Evolutionary conservation across 2,888 invertebrate genomes (phyloP), one percentile per base, ranked within the genome.

Genomic region (Amblyjoppa proteus): DNA sequence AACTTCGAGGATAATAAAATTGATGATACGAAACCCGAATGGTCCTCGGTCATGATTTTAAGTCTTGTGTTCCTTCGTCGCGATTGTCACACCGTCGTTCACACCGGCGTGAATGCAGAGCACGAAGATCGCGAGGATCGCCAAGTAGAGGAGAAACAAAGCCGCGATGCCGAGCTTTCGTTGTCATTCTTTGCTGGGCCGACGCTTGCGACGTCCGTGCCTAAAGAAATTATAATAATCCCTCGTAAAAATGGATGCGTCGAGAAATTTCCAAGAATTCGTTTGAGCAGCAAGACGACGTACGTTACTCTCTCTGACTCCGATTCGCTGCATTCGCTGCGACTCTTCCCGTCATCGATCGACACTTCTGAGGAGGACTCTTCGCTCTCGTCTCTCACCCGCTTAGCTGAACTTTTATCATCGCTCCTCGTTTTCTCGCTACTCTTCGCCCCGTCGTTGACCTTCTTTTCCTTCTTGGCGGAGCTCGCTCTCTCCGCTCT

Each of bases 91-190:
- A 31, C 96, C 96, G 76, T 95, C 94, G 51, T 95, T 94, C 88
- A 96, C 95, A n/a, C 95, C 95, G 58, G 95, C 95, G 89, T 96
- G 95, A 88, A 96, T 95, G 89, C 95, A 94, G 81, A 95, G 93
- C 89, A 96, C 92, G 89, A 95, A 95, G 87, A 95, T 94, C 81
- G 95, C 93, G 89, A 96, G 94, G 87, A 96, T 96, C 87, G 95
- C 94, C 79, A 95, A 91, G 89, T 95, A 95, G 81, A 96, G 94
- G 88, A 95, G 95, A 86, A 96, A 95, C 75, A 96, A 94, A 91
- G 95, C 95, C 92, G 95, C 94, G 81, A 96, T 95, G 93, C 95
- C 95, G 87, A 95, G 93, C 92, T 95, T 95, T 93, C 95, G 95
- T 90, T 95, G 95, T 95, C 96, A 96, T 93, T 95, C 95, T 75